phyloP scores from a whole-genome alignment of 2,888 invertebrate species.

The Isoperla grammatica region DNA sequence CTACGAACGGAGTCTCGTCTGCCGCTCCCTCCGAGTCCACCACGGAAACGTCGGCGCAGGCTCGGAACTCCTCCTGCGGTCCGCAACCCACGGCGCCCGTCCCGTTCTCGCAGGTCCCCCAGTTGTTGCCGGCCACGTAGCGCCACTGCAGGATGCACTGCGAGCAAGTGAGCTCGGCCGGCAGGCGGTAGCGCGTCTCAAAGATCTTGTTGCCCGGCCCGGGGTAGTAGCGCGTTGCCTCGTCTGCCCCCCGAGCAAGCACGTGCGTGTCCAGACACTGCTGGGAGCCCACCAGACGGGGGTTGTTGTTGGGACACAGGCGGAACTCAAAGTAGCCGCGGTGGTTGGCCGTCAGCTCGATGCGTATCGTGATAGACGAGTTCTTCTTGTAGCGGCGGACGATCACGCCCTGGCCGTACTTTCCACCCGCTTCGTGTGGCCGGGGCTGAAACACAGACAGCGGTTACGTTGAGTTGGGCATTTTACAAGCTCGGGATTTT shows the following conservation, averaged over 20 bases:
- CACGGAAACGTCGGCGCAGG: slow-evolving; percentile 75
- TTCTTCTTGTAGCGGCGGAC: slow-evolving; percentile 70
- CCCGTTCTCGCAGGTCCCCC: slow-evolving; percentile 50
- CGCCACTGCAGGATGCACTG: slow-evolving; percentile 87
- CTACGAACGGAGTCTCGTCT: slow-evolving; percentile 40
- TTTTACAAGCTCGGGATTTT: no score
- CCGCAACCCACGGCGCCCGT: slow-evolving; percentile 78
- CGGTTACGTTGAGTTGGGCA: no score
- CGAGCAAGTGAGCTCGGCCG: slow-evolving; percentile 61
- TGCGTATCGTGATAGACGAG: slow-evolving; percentile 62
- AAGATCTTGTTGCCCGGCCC: slow-evolving; percentile 67
- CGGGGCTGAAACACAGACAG: slow-evolving; percentile 50
- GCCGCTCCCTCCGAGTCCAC: slow-evolving; percentile 48
- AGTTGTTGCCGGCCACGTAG: slow-evolving; percentile 78
- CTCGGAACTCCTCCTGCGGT: slow-evolving; percentile 81
- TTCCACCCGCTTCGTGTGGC: slow-evolving; percentile 76
- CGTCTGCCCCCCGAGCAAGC: slow-evolving; percentile 58
- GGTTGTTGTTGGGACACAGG: slow-evolving; percentile 61
- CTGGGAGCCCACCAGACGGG: slow-evolving; percentile 44
- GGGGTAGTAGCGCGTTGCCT: slow-evolving; percentile 10
- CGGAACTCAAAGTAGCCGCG: slow-evolving; percentile 82
- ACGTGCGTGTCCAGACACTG: slow-evolving; percentile 71
- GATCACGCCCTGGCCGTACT: slow-evolving; percentile 74
- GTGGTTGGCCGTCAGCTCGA: slow-evolving; percentile 85
- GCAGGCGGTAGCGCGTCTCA: slow-evolving; percentile 64